A percentile compares a stretch with the other conserved stretches of the same genome.
Conservation (phyloP, 2,113 vertebrate species). For the Orycteropus afer region DNA sequence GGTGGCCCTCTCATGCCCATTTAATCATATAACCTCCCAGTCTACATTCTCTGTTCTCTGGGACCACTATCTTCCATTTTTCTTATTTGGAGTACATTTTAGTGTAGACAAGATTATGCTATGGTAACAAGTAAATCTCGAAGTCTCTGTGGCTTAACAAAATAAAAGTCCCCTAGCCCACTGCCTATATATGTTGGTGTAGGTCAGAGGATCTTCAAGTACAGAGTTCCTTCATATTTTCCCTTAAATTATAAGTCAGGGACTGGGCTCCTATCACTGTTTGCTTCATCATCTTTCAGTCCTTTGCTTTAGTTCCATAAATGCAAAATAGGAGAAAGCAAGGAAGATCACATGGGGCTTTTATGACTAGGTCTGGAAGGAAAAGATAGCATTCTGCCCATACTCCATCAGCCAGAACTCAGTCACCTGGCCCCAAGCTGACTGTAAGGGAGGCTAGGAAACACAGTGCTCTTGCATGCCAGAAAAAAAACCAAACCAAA, state of each 20-base stretch:
- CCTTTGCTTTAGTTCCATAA: not conserved
- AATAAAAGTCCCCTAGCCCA: not conserved
- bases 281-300: no score
- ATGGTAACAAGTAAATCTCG: not conserved
- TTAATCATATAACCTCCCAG: accelerated
- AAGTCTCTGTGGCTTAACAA: not conserved
- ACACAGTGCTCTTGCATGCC: not conserved
- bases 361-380: not conserved
- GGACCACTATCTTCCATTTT: not conserved
- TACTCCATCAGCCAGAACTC: not conserved
- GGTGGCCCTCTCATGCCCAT: not conserved
- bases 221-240: not conserved
- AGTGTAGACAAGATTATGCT: not conserved
- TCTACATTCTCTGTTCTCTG: not conserved
- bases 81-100: not conserved
- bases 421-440: not conserved
- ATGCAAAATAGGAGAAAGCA: not conserved
- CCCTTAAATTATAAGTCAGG: not conserved
- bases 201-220: not conserved
- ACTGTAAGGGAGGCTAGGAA: not conserved
- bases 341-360: not conserved
- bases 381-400: not conserved
- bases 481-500: no score
- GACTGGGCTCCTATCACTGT: not conserved
- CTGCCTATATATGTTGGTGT: not conserved